A percentile compares a stretch with the other conserved stretches of the same genome.
These are phyloP conservation scores for Xiphorhynchus erythropygius DNA, from an alignment of 2,797 vertebrate species.

Conservation along the genomic window DNA sequence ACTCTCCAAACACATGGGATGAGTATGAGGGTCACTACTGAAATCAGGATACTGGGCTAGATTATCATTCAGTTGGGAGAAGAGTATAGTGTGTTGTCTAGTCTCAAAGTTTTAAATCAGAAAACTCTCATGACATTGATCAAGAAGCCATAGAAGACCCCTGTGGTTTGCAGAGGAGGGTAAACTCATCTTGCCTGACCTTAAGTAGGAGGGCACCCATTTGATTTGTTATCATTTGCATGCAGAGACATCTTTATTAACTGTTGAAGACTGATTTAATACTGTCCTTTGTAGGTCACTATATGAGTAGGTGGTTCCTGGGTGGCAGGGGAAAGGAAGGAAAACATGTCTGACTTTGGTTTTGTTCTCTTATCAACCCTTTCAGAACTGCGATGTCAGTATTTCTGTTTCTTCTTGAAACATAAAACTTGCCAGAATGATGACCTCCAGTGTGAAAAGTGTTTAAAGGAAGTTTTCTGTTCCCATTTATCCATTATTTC, in stretches of 20 bases:
- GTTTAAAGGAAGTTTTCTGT: constrained; percentile 33
- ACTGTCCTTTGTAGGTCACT: neutral
- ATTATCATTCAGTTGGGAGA: neutral
- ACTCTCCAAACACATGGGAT: neutral
- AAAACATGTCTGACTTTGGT: neutral
- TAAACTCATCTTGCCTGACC: neutral
- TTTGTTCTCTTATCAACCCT: neutral
- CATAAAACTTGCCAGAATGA: neutral
- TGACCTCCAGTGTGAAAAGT: neutral
- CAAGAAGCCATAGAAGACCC: neutral
- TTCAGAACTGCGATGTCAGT: neutral
- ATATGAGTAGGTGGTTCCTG: neutral
- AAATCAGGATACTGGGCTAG: neutral
- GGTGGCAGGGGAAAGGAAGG: neutral
- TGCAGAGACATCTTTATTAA: neutral
- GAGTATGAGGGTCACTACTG: neutral
- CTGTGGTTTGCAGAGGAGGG: neutral
- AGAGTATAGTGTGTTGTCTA: neutral
- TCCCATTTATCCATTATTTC: constrained; percentile 14
- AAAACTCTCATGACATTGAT: neutral
- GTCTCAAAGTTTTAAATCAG: neutral
- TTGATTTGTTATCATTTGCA: neutral
- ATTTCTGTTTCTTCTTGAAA: neutral
- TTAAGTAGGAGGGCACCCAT: accelerated
- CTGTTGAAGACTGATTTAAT: neutral